Evolutionary conservation across 2,113 vertebrate species (phyloP), one percentile per base, ranked within the genome.

Genomic region (Aviceda subcristata): DNA sequence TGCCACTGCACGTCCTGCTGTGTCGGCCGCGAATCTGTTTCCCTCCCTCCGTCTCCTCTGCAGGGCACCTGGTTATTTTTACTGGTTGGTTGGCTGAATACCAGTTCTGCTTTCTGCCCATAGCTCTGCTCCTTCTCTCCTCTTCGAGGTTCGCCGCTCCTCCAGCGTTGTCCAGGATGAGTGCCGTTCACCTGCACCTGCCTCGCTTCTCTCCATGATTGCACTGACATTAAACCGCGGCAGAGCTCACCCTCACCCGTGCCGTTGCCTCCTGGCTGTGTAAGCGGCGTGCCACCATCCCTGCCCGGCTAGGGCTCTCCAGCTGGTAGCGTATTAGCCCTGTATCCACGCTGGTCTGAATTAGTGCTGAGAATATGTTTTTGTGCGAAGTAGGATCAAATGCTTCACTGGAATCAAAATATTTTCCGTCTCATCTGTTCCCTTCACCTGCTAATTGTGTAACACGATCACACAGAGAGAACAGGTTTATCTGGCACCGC

Each of bases 281-380:
- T 11, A 12, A 3, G 13, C 3, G 1, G 12, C 30, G 6, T 1
- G 3, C 34, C 46, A 38, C 64, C 7, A 0, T 15, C 64, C 41
- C n/a, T 4, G 39, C 63, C 26, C 3, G 0, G 23, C 39, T 3
- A 0, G 26, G 20, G 24, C 63, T 46, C 56, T 41, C 13, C 21
- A 9, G 48, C 17, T n/a, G 71, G 48, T 5, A 10, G n/a, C 2
- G 3, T 5, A 3, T 18, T 27, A 30, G 39, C 48, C 36, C 12
- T 9, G 57, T 8, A 3, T 8, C 64, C 38, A 10, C 4, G 2
- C 38, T 3, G 9, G 7, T 41, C 46, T 41, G 57, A 6, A 0
- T 12, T 9, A 4, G 24, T 5, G 29, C 53, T 4, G 32, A 68
- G 60, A 11, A 16, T 12, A 0, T 5, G 26, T 10, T 4, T 72